Evolutionary conservation across 2,797 vertebrate species (phyloP), one percentile per base, ranked within the genome.

Genomic region (Molossus alvarezi): DNA sequence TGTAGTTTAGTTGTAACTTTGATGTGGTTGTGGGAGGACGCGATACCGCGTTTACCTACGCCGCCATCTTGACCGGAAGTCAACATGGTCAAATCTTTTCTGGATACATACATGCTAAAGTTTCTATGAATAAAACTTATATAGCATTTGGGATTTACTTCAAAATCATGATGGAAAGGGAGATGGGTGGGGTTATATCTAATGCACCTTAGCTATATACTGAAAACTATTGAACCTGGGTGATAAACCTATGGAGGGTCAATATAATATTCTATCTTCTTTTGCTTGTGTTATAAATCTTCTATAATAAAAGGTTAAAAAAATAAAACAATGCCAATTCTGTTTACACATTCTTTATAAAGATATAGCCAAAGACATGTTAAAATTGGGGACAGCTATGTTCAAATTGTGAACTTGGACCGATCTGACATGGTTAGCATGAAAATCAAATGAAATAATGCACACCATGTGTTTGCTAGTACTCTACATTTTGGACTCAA

Each of bases 261-360:
- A 82, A 57, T 48, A 14, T 37, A 62, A 60, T 33, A 45, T 29
- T 90, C 17, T 82, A 55, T 72, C 27, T 51, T 80, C 9, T 67
- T 57, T 37, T 69, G 53, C 41, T 45, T 45, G 41, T 67, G 3
- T 53, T 41, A 33, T 23, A 93, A 64, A 81, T 48, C 33, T 69
- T 48, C 33, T 69, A 48, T 13, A 83, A 45, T 27, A 48, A 41
- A 72, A 93, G 41, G 29, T 69, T 60, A 79, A 65, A 72, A 93
- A 93, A 41, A 53, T 57, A 64, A 65, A 95, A 84, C 23, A 81
- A 85, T 82, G 20, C 23, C 73, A 13, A 72, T 79, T 96, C 37
- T 84, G 27, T 55, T 94, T 58, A 88, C 4, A 83, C 0, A 58
- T 4, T 91, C 64, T 12, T 64, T 84, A 2, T 51, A 88, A 76